Evolutionary conservation across 1,140 invertebrate species (phyloP), one percentile per base, ranked within the genome.

Genomic region (Neodiprion lecontei): DNA sequence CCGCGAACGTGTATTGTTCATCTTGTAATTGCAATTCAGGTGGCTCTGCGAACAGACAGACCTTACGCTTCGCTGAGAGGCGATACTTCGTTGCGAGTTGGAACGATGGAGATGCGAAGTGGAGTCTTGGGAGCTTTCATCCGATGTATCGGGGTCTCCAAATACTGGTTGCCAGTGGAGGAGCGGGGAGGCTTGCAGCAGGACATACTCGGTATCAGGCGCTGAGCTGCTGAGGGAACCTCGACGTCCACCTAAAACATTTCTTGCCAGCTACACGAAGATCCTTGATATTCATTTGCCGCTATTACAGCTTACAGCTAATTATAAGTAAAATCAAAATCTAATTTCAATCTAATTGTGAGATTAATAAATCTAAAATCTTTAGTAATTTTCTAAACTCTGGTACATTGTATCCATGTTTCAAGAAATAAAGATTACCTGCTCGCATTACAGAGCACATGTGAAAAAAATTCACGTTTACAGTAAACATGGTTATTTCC

Each of bases 171-270:
- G 83, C 90, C 90, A 91, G 61, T 89, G 87, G 28, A 87, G 80
- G n/a, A 89, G 78, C 10, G 90, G 89, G 40, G 88, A 90, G 5
- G 90, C 82, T 77, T 91, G 90, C 23, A 91, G 85, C 28, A 91
- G 78, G n/a, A 91, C 87, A 71, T 89, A 91, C 74, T 91, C 89
- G n/a, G 90, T 90, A 70, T 91, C 87, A 8, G 80, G 84, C 5
- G 77, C 74, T 17, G 82, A 75, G 14, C 69, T 72, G 72, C 75
- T 76, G 65, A 75, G 61, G 76, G 83, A 83, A 68, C 81, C 78
- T 40, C 70, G 65, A 47, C 81, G 79, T 7, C 80, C 79, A 79
- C 81, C 84, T 85, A 76, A 53, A 80, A 82, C 72, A 68, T 48
- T 61, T 61, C 53, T 61, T 61, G 53, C n/a, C 53, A 40, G 53